Percentiles rank a stretch among this genome's conserved stretches.
Conservation (phyloP, 1,140 invertebrate genomes). For the Tetramorium simillimum region DNA sequence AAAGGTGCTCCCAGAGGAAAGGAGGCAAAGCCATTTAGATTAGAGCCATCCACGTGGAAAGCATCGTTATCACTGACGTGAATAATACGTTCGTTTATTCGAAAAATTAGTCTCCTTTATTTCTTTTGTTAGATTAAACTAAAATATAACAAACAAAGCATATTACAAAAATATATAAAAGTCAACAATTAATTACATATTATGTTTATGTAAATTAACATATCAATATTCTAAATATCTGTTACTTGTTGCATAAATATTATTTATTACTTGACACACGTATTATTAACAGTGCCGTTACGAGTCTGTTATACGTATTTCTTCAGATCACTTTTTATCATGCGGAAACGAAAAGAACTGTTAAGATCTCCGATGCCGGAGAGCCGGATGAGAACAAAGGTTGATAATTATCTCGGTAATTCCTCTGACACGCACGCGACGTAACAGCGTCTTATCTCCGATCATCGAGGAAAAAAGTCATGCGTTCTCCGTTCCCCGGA, state of each 20-base stretch:
- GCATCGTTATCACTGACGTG: constrained; percentile 18
- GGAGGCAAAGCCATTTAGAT: constrained; percentile 59
- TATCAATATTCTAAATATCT: background rate
- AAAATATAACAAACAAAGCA: background rate
- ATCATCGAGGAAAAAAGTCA: background rate
- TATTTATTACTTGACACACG: background rate
- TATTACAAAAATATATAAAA: background rate
- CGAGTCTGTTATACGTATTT: background rate
- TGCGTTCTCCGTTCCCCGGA: background rate
- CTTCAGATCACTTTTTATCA: background rate
- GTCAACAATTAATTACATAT: no score
- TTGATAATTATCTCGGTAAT: constrained; percentile 13
- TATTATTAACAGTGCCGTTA: background rate
- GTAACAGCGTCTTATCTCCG: constrained; percentile 13
- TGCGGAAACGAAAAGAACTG: background rate
- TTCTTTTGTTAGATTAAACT: background rate
- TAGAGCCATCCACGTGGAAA: constrained; percentile 23
- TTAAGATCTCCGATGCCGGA: background rate
- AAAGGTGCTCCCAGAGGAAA: constrained; percentile 18
- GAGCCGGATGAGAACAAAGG: background rate
- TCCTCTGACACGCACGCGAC: background rate
- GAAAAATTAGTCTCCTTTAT: background rate
- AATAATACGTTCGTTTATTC: constrained; percentile 28
- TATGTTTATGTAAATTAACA: background rate
- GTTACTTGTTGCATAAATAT: background rate